Percentiles rank a stretch among this genome's conserved stretches.
phyloP scores from a whole-genome alignment of 1,140 invertebrate genomes.

The Sycophaga agraensis region DNA sequence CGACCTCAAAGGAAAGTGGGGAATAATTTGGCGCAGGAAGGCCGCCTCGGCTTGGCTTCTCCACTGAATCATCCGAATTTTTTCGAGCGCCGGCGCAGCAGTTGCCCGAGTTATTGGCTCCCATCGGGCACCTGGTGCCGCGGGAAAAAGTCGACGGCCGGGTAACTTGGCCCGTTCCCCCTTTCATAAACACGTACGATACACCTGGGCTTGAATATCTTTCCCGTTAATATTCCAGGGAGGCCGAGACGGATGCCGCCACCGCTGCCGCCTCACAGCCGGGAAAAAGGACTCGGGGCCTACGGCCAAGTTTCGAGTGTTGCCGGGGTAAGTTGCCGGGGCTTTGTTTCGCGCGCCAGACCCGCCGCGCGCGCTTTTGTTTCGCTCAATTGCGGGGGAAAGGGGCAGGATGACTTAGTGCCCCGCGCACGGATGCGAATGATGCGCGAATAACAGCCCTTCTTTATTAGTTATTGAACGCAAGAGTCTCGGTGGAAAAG shows the following conservation, averaged over 20 bases:
- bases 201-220: conserved; percentile 26
- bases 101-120: conserved; percentile 16
- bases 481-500: no score
- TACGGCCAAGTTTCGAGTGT: background rate
- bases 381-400: no score
- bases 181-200: conserved; percentile 30
- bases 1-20: no score
- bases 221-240: conserved; percentile 23
- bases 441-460: no score
- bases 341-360: background rate
- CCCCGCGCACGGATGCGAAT: no score
- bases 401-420: no score
- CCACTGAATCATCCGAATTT: background rate
- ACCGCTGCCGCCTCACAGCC: no score
- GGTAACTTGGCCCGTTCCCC: conserved; percentile 26
- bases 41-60: no score
- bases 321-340: background rate
- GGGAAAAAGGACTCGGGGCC: background rate
- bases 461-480: no score
- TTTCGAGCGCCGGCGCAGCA: background rate
- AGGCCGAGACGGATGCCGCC: background rate
- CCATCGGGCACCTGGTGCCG: conserved; percentile 21
- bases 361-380: background rate
- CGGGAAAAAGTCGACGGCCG: background rate
- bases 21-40: no score